Evolutionary conservation across 2,888 invertebrate species (phyloP).

Genomic region (Tetranychus truncatus): DNA sequence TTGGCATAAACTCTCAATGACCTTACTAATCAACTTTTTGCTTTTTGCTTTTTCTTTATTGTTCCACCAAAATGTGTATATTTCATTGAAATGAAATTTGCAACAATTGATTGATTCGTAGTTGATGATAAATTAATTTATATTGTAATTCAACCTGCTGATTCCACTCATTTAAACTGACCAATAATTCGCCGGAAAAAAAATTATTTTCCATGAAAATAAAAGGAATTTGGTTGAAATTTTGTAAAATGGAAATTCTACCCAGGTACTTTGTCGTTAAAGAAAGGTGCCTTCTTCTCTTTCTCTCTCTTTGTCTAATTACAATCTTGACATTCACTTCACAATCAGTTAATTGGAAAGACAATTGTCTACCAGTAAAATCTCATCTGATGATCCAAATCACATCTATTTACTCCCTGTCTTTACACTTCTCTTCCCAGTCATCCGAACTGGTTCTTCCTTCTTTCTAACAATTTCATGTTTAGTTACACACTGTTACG

Average conservation of each 20-base stretch:
- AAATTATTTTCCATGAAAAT: too few species aligned
- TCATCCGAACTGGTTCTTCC: background rate
- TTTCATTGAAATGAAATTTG: background rate
- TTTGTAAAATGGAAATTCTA: too few species aligned
- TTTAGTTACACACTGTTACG: background rate
- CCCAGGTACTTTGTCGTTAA: too few species aligned
- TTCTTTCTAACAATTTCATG: background rate
- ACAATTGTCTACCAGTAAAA: background rate
- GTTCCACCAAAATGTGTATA: background rate
- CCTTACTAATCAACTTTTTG: background rate
- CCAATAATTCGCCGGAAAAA: too few species aligned
- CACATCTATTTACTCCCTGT: background rate
- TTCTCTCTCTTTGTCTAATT: background rate
- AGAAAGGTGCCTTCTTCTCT: too few species aligned
- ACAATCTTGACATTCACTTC: background rate
- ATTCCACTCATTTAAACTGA: too few species aligned
- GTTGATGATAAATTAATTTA: background rate
- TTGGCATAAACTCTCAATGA: background rate
- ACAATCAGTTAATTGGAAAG: background rate
- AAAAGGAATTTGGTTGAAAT: too few species aligned
- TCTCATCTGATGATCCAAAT: background rate
- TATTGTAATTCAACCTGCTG: too few species aligned
- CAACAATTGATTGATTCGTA: background rate
- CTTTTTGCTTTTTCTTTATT: slow-evolving; percentile 3
- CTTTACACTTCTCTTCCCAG: background rate